Evolutionary conservation across 2,113 vertebrate species (phyloP).

Genomic region (Onychorhynchus coronatus): DNA sequence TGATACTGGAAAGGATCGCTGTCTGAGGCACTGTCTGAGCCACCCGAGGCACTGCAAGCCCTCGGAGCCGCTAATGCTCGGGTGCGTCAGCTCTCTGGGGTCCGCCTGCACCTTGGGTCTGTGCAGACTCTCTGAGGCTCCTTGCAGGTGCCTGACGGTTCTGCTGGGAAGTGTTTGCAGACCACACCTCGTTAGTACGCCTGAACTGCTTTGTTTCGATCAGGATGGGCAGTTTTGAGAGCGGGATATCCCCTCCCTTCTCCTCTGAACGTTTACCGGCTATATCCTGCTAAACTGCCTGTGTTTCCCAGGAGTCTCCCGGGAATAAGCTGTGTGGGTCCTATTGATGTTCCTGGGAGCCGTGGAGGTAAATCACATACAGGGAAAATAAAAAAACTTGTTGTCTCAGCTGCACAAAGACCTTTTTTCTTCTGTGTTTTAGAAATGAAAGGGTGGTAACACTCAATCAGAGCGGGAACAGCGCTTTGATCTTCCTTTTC

Average conservation of each 20-base stretch:
- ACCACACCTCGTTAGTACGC: background rate
- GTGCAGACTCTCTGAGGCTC: background rate
- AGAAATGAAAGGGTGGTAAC: background rate
- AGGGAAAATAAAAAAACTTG: background rate
- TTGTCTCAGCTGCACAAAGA: background rate
- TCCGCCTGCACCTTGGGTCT: background rate
- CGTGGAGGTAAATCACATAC: background rate
- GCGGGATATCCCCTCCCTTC: background rate
- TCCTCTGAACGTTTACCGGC: background rate
- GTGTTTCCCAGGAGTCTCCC: background rate
- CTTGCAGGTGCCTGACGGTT: accelerated
- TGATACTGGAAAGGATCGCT: background rate
- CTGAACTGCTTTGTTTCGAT: background rate
- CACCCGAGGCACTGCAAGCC: background rate
- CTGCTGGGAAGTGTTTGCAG: background rate
- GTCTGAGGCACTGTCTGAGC: background rate
- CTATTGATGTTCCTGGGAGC: background rate
- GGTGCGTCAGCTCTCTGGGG: background rate
- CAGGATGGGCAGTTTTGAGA: background rate
- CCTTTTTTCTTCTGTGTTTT: background rate
- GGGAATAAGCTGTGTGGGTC: background rate
- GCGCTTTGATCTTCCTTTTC: background rate
- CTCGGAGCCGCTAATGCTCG: background rate
- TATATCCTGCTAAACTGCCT: background rate
- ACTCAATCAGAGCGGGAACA: background rate